These are phyloP conservation scores for Hesperia comma DNA, from an alignment of 2,888 invertebrate species.

Conservation along the genomic window DNA sequence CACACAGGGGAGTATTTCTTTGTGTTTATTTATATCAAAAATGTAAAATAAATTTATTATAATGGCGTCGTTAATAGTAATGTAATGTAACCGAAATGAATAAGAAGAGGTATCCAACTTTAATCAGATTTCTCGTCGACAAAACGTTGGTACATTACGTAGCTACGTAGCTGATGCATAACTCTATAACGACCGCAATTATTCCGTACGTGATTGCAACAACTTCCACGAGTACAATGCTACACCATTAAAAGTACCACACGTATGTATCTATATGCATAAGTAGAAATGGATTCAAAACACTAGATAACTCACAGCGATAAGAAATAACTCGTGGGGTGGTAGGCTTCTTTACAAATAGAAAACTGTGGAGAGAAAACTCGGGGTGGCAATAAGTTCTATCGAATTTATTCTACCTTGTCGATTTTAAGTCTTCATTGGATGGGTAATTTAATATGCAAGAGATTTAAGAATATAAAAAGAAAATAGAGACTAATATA, in stretches of 20 bases:
- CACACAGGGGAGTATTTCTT: no score
- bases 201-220: conserved; percentile 10
- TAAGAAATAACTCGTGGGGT: conserved; percentile 59
- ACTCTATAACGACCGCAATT: conserved; percentile 20
- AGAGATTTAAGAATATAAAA: conserved; percentile 1
- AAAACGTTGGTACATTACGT: background rate
- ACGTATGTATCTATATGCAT: conserved; percentile 41
- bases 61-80: no score
- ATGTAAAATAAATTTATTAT: no score
- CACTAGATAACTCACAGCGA: conserved; percentile 76
- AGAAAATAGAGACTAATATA: background rate
- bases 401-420: conserved; percentile 23
- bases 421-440: conserved; percentile 24
- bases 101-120: background rate
- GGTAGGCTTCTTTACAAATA: conserved; percentile 34
- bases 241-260: conserved; percentile 8
- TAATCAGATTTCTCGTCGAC: background rate
- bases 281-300: conserved; percentile 80
- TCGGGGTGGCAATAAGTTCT: conserved; percentile 24
- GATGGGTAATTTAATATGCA: conserved; percentile 28
- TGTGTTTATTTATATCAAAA: no score
- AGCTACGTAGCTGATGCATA: background rate
- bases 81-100: no score
- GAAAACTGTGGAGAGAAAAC: conserved; percentile 22
- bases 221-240: conserved; percentile 24